Evolutionary conservation across 2,888 invertebrate species (phyloP), one percentile per base, ranked within the genome.

Genomic region (Ariolimax columbianus): DNA sequence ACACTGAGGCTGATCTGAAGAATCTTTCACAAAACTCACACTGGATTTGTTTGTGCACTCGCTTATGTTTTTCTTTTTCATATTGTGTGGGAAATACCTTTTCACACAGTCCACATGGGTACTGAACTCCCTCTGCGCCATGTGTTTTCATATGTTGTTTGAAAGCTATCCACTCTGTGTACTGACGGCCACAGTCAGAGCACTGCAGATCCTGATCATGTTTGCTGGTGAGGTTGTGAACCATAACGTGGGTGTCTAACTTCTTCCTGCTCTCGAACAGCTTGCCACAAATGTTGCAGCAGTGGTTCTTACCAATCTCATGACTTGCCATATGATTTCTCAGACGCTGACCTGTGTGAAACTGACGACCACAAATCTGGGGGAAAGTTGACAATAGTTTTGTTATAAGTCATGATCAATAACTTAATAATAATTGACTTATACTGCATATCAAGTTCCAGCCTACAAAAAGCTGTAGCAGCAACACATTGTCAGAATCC

Each of bases 281-380:
- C 72, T 88, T 89, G n/a, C 88, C 87, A 85, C 89, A 89, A 55
- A 83, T 87, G 26, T 86, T 82, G 68, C 89, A 89, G 77, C 88
- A 87, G 70, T 85, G 86, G 66, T 87, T 84, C 79, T 87, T 87
- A 78, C 87, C 87, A 14, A 85, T 80, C 26, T 86, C 83, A 77
- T 87, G 87, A 78, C 87, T 86, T 55, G 84, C 86, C 86, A 85
- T 86, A 59, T 87, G 87, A 55, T 87, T 87, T 30, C 86, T 80
- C 36, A 87, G 80, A 73, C 87, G 82, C 40, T 87, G 87, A 23
- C 85, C 86, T 23, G 87, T 86, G 59, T 87, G 86, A 63, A 87
- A 87, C 82, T 87, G 87, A 26, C 87, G 86, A 3, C 87, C 87
- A 73, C 87, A 87, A 11, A 86, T 73, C 87, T 87, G 83, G 14